Evolutionary conservation across 2,888 invertebrate species (phyloP).

Genomic region (Tachina fera): DNA sequence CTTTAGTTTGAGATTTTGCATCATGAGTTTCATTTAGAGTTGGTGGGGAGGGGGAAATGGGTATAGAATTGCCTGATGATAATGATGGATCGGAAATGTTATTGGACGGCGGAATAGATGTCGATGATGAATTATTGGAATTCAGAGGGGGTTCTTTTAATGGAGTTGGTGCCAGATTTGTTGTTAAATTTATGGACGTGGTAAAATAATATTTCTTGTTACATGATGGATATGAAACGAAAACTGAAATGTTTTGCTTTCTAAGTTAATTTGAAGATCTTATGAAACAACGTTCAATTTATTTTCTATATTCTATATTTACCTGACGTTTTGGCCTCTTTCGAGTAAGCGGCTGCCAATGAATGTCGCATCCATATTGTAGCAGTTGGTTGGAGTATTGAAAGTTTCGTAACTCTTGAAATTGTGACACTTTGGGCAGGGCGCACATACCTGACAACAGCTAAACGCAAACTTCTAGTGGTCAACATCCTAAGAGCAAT

Average conservation of each 20-base stretch:
- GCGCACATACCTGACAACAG: constrained; percentile 14
- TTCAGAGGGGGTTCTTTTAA: constrained; percentile 16
- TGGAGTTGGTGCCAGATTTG: neutral
- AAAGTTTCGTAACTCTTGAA: neutral
- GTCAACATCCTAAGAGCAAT: constrained; percentile 52
- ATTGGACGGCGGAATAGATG: neutral
- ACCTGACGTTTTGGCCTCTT: constrained; percentile 50
- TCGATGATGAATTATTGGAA: neutral
- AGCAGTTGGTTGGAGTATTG: constrained; percentile 5
- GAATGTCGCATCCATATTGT: constrained; percentile 22
- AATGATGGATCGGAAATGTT: neutral
- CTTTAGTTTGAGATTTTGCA: constrained; percentile 21
- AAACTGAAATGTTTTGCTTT: constrained; percentile 35
- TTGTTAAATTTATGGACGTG: neutral
- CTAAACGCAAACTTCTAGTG: constrained; percentile 42
- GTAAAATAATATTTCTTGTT: neutral
- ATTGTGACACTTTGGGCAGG: neutral
- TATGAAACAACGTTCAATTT: neutral
- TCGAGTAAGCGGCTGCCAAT: constrained; percentile 49
- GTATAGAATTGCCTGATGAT: neutral
- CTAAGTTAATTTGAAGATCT: neutral
- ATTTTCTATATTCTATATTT: constrained; percentile 19
- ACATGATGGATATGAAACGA: constrained; percentile 25
- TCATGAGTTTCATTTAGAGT: neutral
- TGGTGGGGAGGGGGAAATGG: neutral